Conservation (phyloP, 2,113 vertebrate species). For the Nettapus auritus region DNA sequence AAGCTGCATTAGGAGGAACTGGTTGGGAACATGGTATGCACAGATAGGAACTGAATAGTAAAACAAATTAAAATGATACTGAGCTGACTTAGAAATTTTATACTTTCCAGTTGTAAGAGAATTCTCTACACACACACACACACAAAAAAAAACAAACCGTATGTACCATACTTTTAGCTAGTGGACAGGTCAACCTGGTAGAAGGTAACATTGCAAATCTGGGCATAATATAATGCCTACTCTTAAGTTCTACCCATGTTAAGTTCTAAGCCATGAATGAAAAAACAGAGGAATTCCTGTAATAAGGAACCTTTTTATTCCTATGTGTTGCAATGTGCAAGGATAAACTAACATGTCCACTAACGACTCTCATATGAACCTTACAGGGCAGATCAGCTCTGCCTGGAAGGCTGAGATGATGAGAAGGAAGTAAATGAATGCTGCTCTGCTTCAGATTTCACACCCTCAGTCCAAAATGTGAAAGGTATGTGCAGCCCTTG, state of each 20-base stretch:
- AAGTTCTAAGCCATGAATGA: neutral
- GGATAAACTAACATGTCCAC: neutral
- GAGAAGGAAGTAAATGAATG: accelerated
- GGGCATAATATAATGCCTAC: neutral
- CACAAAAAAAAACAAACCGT: neutral
- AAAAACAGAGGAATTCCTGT: neutral
- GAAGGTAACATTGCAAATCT: neutral
- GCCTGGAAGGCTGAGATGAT: neutral
- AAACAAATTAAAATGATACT: neutral
- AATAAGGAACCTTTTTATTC: neutral
- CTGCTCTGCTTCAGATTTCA: neutral
- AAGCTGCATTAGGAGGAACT: neutral
- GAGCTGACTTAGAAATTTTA: neutral
- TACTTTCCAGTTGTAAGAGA: neutral
- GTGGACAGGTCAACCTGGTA: neutral
- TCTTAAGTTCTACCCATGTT: neutral
- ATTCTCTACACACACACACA: neutral
- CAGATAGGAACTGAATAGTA: neutral
- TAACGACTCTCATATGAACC: neutral
- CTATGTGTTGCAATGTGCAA: accelerated
- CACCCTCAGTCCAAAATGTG: neutral
- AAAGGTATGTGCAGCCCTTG: neutral
- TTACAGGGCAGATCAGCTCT: neutral
- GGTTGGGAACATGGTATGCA: neutral
- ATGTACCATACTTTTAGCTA: neutral